These are phyloP conservation scores for Acanthopleura granulata DNA, from an alignment of 2,888 invertebrate species.

Conservation along the genomic window DNA sequence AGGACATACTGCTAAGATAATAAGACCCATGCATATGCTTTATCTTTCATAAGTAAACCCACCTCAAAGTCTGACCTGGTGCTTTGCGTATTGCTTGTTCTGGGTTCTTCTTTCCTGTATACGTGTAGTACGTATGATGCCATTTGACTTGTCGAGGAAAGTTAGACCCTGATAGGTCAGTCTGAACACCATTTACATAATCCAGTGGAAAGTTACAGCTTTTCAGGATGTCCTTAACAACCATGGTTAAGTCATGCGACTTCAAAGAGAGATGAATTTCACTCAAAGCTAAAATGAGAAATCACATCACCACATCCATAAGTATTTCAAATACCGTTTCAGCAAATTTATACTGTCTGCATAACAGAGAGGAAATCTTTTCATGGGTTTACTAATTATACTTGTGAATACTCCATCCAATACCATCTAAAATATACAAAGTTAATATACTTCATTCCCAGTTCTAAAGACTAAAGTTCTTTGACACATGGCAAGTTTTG, in stretches of 20 bases:
- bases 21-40: no score
- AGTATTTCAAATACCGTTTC: no score
- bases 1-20: no score
- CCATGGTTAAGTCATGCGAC: conserved; percentile 76
- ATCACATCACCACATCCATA: not conserved
- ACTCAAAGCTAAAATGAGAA: conserved; percentile 39
- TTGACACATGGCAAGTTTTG: no score
- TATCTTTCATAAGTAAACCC: not conserved
- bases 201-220: conserved; percentile 89
- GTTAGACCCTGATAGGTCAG: not conserved
- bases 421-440: no score
- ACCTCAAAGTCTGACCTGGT: conserved; percentile 13
- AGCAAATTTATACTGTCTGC: no score
- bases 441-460: no score
- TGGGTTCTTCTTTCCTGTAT: conserved; percentile 38
- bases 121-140: conserved; percentile 46
- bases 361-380: no score
- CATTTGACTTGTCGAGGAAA: conserved; percentile 40
- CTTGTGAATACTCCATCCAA: no score
- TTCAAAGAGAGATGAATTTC: conserved; percentile 80
- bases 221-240: conserved; percentile 82
- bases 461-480: no score
- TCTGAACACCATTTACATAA: conserved; percentile 78
- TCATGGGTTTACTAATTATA: no score
- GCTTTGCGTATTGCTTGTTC: conserved; percentile 15